Evolutionary conservation across 2,797 vertebrate species (phyloP), one percentile per base, ranked within the genome.

Genomic region (Gymnoscopelus braueri): DNA sequence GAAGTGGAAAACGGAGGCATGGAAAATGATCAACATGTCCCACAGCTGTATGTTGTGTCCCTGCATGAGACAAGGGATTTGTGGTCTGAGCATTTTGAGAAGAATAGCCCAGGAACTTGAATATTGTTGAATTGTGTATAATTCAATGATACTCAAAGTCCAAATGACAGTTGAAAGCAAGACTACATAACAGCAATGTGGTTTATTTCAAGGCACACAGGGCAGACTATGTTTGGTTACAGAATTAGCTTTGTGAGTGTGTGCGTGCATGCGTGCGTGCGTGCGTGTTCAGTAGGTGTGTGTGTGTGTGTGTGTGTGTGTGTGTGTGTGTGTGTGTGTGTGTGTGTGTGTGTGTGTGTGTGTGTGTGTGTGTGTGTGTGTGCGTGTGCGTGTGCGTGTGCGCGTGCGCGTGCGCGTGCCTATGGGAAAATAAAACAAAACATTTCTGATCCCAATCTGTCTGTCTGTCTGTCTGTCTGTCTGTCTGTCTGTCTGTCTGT

Each of bases 1-100:
- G 75, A 84, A 79, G 63, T 63, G 81, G 84, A 90, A 90, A 91
- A 90, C 80, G 81, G 75, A 88, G 62, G 66, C 72, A 65, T 72
- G 59, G 74, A 72, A 86, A 85, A 82, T 80, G 79, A 87, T 89
- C 84, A 89, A 84, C 84, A 86, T 82, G 70, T 56, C 65, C 66
- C 0, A 7, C 11, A 44, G 9, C 39, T 44, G 39, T 3, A 44
- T 44, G 39, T 44, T 7, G 39, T 44, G 39, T 44, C 2, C 7
- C 39, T 44, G 39, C 39, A 9, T 44, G 39, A 44, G 39, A 44
- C 39, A 8, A 44, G 39, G 39, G 39, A 44, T 44, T 10, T 44
- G 39, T 44, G 39, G 39, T 44, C 39, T 44, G 39, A 44, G 39
- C 39, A 44, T 44, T 35, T 29, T 44, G 6, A 44, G 39, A 44